Evolutionary conservation across 2,113 vertebrate species (phyloP), one percentile per base, ranked within the genome.

Genomic region (Myotis lucifugus): DNA sequence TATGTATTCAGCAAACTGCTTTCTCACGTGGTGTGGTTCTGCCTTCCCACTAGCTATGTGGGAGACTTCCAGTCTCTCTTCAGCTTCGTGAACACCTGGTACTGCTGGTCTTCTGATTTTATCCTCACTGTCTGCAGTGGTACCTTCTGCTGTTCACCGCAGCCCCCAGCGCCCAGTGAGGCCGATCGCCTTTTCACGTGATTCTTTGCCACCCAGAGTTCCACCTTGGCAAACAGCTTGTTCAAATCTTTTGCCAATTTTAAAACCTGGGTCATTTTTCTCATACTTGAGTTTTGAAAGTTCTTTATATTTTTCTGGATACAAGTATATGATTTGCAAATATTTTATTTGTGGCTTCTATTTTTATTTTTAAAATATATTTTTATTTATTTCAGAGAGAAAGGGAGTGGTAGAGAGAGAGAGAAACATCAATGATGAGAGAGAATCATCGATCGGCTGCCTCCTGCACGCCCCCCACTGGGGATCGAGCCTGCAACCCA

Each of bases 121-220:
- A 3, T 59, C n/a, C 56, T 7, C 72, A 10, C 1, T 1, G 1
- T 11, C 13, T 6, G 6, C 0, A 4, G 18, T 0, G 13, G 34
- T 0, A 7, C 13, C 70, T 9, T 2, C 27, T 4, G n/a, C 19
- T 11, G 29, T 81, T 14, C 18, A 3, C 14, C 21, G 34, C 23
- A 8, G 8, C 19, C 34, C 76, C 9, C 2, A 1, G 17, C 1
- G 34, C 1, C 1, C 13, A 19, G 7, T 1, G 72, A 37, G 3
- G 40, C 1, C 0, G 1, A 3, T 34, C 61, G 1, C 2, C 21
- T 46, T 67, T 34, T 42, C 46, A 5, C 0, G 4, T 21, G 32
- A 13, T 25, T 56, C 3, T 32, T 12, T 59, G 6, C 7, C 42
- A 18, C n/a, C 34, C 23, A 7, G 0, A 6, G 23, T 7, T 3